A percentile compares a stretch with the other conserved stretches of the same genome.
phyloP scores from a whole-genome alignment of 2,113 vertebrate genomes.

The Phalacrocorax pelagicus region DNA sequence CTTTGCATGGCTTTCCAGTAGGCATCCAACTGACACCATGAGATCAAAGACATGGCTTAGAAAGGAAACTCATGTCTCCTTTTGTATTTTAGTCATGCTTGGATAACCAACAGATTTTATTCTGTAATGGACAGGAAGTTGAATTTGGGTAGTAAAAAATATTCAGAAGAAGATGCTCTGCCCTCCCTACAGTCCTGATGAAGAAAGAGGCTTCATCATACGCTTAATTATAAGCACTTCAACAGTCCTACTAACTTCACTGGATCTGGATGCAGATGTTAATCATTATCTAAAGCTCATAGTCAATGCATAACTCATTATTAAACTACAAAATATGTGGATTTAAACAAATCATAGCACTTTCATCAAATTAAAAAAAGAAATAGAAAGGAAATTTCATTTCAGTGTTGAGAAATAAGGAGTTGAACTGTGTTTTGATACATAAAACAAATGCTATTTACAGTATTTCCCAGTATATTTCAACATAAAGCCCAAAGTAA shows the following conservation, averaged over 20 bases:
- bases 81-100: constrained; percentile 1
- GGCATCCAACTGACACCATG: neutral
- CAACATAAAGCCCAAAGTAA: neutral
- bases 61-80: constrained; percentile 2
- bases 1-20: neutral
- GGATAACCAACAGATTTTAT: constrained; percentile 15
- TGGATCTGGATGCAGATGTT: constrained; percentile 7
- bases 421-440: neutral
- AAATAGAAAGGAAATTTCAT: neutral
- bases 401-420: neutral
- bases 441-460: neutral
- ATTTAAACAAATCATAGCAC: neutral
- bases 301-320: neutral
- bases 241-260: neutral
- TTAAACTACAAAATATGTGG: neutral
- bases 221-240: constrained; percentile 21
- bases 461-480: neutral
- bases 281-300: neutral
- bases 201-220: neutral
- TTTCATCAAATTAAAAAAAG: neutral
- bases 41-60: constrained; percentile 19
- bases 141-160: neutral
- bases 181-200: neutral
- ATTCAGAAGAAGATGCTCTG: constrained; percentile 11
- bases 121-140: constrained; percentile 4